Percentiles rank a stretch among this genome's conserved stretches.
These are phyloP conservation scores for Chionis minor DNA, from an alignment of 2,113 vertebrate genomes.

Conservation along the genomic window DNA sequence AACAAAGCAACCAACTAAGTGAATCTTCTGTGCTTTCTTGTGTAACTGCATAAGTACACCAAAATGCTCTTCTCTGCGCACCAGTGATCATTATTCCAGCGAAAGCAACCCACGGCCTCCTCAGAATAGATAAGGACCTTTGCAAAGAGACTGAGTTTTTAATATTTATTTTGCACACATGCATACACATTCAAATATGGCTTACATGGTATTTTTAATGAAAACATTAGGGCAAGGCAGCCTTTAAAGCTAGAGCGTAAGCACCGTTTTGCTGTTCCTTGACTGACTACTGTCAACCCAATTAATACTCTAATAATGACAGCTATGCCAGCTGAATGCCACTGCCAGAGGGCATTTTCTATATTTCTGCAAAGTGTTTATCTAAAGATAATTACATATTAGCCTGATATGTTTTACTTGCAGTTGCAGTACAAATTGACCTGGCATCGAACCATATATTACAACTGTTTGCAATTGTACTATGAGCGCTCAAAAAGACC, in stretches of 20 bases:
- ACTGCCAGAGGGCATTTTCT: constrained; percentile 3
- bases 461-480: background rate
- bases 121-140: constrained; percentile 19
- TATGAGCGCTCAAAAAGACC: background rate
- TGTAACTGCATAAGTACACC: background rate
- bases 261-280: background rate
- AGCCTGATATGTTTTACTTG: constrained; percentile 12
- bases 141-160: background rate
- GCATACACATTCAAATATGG: background rate
- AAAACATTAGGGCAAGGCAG: background rate
- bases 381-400: constrained; percentile 20
- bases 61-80: background rate
- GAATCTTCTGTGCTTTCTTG: constrained; percentile 31
- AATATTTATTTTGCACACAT: background rate
- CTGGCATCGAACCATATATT: background rate
- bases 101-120: background rate
- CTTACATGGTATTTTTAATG: constrained; percentile 6
- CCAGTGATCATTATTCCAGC: background rate
- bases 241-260: background rate
- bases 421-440: constrained; percentile 6
- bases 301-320: background rate
- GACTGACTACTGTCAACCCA: constrained; percentile 7
- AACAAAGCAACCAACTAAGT: constrained; percentile 3
- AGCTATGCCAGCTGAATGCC: constrained; percentile 3
- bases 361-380: constrained; percentile 36